A percentile compares a stretch with the other conserved stretches of the same genome.
Conservation (phyloP, 2,888 invertebrate species). For the Trissonchulus sp. region DNA sequence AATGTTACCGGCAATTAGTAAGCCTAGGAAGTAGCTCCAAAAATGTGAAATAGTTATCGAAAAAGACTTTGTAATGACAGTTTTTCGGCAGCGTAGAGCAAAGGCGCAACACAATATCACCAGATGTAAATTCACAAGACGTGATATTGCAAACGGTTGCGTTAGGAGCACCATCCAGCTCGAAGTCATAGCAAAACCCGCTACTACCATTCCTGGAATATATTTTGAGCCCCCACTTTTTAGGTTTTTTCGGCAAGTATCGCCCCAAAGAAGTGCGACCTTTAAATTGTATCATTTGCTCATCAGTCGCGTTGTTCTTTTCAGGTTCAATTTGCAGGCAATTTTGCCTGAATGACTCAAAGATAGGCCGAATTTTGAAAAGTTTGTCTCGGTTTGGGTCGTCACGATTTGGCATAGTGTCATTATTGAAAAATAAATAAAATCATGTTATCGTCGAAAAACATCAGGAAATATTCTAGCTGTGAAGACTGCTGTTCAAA, state of each 20-base stretch:
- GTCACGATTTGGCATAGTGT: background rate
- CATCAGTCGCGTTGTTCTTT: background rate
- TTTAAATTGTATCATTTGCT: background rate
- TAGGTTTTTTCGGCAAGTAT: background rate
- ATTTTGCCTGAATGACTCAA: background rate
- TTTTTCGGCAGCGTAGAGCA: background rate
- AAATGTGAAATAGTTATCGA: background rate
- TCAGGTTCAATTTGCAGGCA: background rate
- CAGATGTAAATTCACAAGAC: background rate
- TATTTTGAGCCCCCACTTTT: background rate
- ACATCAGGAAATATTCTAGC: too few relatives aligned
- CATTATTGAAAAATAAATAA: too few relatives aligned
- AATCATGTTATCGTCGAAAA: too few relatives aligned
- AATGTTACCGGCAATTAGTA: too few relatives aligned
- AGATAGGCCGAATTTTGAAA: conserved; percentile 1
- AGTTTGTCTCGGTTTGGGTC: background rate
- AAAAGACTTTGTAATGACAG: background rate
- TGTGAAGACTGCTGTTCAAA: too few relatives aligned
- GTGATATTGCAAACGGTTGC: background rate
- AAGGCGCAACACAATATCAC: background rate
- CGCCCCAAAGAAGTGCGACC: background rate
- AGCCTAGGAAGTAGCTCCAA: background rate
- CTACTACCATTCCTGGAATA: background rate
- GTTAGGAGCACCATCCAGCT: background rate
- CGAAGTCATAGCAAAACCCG: conserved; percentile 4